These are phyloP conservation scores for Pachliopta kotzebuea DNA, from an alignment of 2,888 invertebrate species.

Conservation along the genomic window DNA sequence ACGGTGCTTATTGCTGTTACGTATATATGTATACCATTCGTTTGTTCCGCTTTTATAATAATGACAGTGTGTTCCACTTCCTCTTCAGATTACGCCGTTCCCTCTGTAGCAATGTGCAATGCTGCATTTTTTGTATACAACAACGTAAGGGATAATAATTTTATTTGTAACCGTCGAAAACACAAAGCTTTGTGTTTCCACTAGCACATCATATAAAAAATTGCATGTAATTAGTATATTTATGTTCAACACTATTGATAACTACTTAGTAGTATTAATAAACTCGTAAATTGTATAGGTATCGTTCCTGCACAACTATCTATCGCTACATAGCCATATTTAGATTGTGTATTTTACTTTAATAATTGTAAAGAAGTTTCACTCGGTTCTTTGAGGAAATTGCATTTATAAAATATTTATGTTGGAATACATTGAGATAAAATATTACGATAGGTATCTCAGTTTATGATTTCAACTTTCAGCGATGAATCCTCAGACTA, in stretches of 20 bases:
- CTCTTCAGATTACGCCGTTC: conserved; percentile 1
- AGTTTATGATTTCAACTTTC: too few species aligned
- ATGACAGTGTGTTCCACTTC: conserved; percentile 15
- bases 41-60: conserved; percentile 17
- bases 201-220: conserved; percentile 7
- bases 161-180: conserved; percentile 20
- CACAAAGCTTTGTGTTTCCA: conserved; percentile 25
- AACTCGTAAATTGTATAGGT: too few species aligned
- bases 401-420: too few species aligned
- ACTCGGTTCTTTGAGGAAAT: too few species aligned
- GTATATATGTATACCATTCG: not conserved
- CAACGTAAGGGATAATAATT: conserved; percentile 19
- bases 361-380: too few species aligned
- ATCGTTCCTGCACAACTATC: too few species aligned
- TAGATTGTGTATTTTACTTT: too few species aligned
- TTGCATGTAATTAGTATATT: conserved; percentile 12
- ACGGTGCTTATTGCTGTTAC: not conserved
- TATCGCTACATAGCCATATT: too few species aligned
- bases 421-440: too few species aligned
- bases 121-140: conserved; percentile 6
- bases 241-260: not conserved
- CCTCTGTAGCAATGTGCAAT: conserved; percentile 15
- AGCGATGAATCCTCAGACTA: too few species aligned
- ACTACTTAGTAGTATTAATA: too few species aligned
- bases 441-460: too few species aligned